Percentiles rank a stretch among this genome's conserved stretches.
Conservation (phyloP, 2,797 vertebrate genomes). For the Sparus aurata region DNA sequence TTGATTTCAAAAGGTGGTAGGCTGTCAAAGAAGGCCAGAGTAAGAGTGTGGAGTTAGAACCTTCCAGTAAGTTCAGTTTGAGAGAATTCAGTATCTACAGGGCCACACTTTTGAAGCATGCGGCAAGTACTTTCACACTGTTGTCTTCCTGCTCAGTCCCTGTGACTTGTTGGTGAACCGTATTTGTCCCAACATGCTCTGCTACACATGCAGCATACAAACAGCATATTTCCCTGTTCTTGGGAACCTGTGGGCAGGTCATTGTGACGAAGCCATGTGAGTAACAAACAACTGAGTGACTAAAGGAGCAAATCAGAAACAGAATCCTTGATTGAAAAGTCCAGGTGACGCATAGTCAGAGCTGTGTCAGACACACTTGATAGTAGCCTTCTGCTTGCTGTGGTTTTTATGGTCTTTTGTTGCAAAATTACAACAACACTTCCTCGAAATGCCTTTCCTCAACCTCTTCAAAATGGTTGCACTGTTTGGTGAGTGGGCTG, state of each 20-base stretch:
- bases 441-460: slow-evolving; percentile 3
- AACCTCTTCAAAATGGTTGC: not conserved
- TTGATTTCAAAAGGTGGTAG: not conserved
- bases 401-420: not conserved
- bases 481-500: not conserved
- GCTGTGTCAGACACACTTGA: not conserved
- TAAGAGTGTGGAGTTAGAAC: too few species aligned
- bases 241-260: not conserved
- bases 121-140: too few species aligned
- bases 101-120: too few species aligned
- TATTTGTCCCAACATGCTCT: not conserved
- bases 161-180: not conserved
- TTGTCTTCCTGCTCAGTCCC: not conserved
- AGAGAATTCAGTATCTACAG: too few species aligned
- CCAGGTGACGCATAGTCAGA: slow-evolving; percentile 14
- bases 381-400: too few species aligned
- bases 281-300: not conserved
- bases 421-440: not conserved
- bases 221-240: not conserved
- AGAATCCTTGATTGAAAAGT: not conserved
- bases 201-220: not conserved
- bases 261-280: not conserved
- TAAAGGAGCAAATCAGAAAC: not conserved
- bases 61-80: too few species aligned
- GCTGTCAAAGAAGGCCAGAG: too few species aligned